A percentile compares a stretch with the other conserved stretches of the same genome.
These are phyloP conservation scores for Diadema setosum DNA, from an alignment of 35 echinoderm and acorn worm species.

Conservation along the genomic window DNA sequence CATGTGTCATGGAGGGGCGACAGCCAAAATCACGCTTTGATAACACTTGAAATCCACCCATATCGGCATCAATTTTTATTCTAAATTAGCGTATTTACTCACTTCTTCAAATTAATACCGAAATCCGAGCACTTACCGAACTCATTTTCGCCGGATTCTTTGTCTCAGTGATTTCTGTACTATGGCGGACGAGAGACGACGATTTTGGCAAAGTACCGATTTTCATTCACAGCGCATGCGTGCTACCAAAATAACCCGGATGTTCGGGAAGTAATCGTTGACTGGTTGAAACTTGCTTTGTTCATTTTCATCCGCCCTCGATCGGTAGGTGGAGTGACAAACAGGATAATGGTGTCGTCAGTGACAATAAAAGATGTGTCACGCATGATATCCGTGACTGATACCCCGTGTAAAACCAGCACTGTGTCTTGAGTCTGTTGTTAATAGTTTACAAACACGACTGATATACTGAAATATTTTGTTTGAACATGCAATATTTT, in stretches of 20 bases:
- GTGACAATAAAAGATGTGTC: too few relatives aligned
- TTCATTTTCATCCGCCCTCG: too few relatives aligned
- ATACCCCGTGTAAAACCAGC: too few relatives aligned
- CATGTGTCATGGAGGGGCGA: background rate
- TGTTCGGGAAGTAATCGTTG: background rate
- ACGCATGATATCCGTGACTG: too few relatives aligned
- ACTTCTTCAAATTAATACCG: background rate
- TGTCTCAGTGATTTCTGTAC: background rate
- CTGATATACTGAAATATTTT: too few relatives aligned
- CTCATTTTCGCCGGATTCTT: slow-evolving; percentile 25
- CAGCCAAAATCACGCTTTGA: background rate
- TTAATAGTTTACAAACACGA: too few relatives aligned
- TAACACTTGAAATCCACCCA: background rate
- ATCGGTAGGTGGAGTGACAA: too few relatives aligned
- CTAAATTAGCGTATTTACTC: background rate
- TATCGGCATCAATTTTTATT: background rate
- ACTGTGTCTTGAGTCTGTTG: too few relatives aligned
- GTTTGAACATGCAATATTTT: too few relatives aligned
- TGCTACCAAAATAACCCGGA: background rate
- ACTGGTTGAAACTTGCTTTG: background rate
- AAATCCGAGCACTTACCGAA: background rate
- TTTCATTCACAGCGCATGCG: background rate
- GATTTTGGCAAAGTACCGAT: background rate
- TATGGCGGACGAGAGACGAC: background rate
- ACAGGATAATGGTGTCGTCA: too few relatives aligned